phyloP scores from a whole-genome alignment of 2,113 vertebrate genomes.

The Puffinus mauretanicus region DNA sequence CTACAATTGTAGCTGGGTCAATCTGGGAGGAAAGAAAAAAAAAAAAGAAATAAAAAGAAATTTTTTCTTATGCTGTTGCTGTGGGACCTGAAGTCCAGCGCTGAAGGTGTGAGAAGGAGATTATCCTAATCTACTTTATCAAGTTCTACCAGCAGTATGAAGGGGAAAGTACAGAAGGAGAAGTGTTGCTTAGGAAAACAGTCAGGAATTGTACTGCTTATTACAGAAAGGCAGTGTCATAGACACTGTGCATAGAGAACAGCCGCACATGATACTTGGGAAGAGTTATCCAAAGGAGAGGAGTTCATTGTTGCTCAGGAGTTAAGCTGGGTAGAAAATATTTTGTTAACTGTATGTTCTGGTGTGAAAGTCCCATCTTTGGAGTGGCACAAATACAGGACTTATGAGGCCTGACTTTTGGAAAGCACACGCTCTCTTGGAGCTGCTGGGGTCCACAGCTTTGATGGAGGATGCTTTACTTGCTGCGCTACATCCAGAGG shows the following conservation, averaged over 20 bases:
- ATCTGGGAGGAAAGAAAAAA: background rate
- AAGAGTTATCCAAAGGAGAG: background rate
- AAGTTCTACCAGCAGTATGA: background rate
- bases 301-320: background rate
- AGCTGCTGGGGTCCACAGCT: background rate
- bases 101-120: background rate
- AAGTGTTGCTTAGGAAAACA: background rate
- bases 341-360: background rate
- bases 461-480: background rate
- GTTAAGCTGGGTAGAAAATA: background rate
- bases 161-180: background rate
- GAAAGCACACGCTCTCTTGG: background rate
- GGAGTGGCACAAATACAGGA: background rate
- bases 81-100: background rate
- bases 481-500: background rate
- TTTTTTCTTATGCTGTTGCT: background rate
- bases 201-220: fast-evolving
- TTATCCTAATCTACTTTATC: background rate
- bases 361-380: background rate
- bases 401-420: background rate
- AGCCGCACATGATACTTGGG: fast-evolving
- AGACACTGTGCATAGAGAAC: background rate
- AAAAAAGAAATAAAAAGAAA: background rate
- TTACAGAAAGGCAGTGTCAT: background rate
- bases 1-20: background rate